A percentile compares a stretch with the other conserved stretches of the same genome.
These are phyloP conservation scores for Sternotherus odoratus DNA, from an alignment of 2,797 vertebrate genomes.

Conservation along the genomic window DNA sequence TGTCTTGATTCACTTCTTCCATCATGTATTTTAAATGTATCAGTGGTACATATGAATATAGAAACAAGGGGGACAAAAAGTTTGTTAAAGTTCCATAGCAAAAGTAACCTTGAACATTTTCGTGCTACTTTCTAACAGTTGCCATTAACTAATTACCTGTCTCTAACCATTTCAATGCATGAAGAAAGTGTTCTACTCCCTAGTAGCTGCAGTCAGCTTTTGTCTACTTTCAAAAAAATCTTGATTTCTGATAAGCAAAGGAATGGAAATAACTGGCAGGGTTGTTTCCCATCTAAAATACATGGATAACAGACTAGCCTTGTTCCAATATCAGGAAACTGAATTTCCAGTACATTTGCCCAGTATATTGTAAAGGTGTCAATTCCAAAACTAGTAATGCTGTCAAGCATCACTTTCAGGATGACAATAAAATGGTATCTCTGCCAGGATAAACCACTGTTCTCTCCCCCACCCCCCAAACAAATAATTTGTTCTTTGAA, in stretches of 20 bases:
- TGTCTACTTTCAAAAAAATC: neutral
- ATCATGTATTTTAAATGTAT: neutral
- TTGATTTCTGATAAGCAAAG: neutral
- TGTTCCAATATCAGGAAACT: conserved; percentile 6
- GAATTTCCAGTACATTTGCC: conserved; percentile 43
- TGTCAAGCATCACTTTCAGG: neutral
- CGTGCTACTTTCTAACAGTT: neutral
- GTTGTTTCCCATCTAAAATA: conserved; percentile 34
- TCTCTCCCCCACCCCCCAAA: neutral
- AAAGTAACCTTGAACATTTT: conserved; percentile 1
- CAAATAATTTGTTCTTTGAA: conserved; percentile 22
- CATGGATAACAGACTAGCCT: neutral
- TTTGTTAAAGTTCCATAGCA: neutral
- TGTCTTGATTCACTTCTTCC: neutral
- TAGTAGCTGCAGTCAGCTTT: neutral
- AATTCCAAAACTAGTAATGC: conserved; percentile 1
- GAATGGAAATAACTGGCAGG: neutral
- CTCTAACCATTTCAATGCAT: accelerated
- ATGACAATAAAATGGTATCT: neutral
- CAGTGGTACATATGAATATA: neutral
- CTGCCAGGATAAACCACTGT: conserved; percentile 1
- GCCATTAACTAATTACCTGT: neutral
- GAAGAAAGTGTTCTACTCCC: neutral
- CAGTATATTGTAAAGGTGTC: conserved; percentile 32
- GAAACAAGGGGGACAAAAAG: neutral